Conservation (phyloP, 2,888 invertebrate genomes). For the Tanytarsus gracilentus region DNA sequence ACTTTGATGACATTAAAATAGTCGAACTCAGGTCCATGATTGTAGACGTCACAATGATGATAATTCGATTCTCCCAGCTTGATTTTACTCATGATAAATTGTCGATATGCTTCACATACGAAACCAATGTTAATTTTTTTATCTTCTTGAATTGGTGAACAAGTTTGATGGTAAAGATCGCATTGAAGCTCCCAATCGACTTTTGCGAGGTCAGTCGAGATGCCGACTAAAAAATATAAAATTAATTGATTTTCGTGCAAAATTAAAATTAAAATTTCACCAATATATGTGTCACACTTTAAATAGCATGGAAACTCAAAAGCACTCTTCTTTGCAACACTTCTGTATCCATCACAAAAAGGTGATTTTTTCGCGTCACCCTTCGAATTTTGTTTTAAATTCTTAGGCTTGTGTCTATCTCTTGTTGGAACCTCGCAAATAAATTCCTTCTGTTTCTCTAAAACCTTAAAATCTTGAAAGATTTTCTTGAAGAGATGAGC, state of each 20-base stretch:
- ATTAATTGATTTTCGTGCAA: neutral
- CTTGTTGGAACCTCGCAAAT: neutral
- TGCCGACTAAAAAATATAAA: neutral
- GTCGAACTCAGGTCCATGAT: constrained; percentile 2
- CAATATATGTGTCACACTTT: neutral
- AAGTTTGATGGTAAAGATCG: neutral
- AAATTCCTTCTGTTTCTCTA: constrained; percentile 1
- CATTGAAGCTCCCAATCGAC: neutral
- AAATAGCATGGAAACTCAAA: neutral
- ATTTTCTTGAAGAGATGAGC: neutral
- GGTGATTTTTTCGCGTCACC: neutral
- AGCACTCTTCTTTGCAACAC: neutral
- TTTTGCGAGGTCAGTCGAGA: neutral
- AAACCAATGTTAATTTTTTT: neutral
- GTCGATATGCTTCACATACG: neutral
- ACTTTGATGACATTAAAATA: neutral
- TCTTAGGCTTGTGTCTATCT: too few species aligned
- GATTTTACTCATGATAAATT: neutral
- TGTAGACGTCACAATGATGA: constrained; percentile 5
- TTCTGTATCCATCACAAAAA: neutral
- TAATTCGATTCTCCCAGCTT: neutral
- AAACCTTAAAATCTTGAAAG: neutral
- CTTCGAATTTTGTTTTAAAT: too few species aligned
- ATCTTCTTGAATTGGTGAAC: neutral
- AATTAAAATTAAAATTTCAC: neutral